Percentiles rank a stretch among this genome's conserved stretches.
Conservation (phyloP, 1,140 invertebrate genomes). For the Triops longicaudatus region DNA sequence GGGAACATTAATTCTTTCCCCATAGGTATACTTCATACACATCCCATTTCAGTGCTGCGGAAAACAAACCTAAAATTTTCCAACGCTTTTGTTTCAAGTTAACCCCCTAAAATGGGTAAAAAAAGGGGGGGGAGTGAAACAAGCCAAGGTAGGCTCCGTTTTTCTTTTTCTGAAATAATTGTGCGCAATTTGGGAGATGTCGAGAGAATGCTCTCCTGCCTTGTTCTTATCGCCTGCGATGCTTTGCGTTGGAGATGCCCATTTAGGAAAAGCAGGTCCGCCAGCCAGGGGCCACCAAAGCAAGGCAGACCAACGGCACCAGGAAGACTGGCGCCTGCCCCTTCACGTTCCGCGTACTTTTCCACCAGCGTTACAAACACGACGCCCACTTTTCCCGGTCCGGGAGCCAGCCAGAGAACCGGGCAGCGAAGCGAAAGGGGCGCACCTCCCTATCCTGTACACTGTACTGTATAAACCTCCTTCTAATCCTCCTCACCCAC, state of each 20-base stretch:
- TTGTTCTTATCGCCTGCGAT: background rate
- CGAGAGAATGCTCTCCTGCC: background rate
- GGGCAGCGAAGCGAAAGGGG: background rate
- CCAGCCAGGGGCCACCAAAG: slow-evolving; percentile 8
- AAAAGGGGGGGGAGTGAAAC: too few species aligned
- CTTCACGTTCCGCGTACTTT: slow-evolving; percentile 10
- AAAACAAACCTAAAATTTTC: too few species aligned
- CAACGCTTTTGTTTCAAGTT: too few species aligned
- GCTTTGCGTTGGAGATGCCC: slow-evolving; percentile 10
- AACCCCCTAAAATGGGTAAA: too few species aligned
- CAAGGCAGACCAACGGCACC: slow-evolving; percentile 13
- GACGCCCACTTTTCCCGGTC: slow-evolving; percentile 5
- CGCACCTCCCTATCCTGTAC: background rate
- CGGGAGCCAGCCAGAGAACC: background rate
- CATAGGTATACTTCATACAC: too few species aligned
- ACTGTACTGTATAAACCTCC: too few species aligned
- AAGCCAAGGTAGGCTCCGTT: background rate
- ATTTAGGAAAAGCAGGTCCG: slow-evolving; percentile 1
- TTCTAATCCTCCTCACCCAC: background rate
- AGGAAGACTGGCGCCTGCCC: slow-evolving; percentile 13
- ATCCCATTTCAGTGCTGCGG: too few species aligned
- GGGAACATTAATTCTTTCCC: too few species aligned
- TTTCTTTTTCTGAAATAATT: background rate
- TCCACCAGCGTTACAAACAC: slow-evolving; percentile 11
- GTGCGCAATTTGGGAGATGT: background rate